Base-by-base conservation (phyloP, 2,113 vertebrate genomes). In the Cebidichthys violaceus region DNA sequence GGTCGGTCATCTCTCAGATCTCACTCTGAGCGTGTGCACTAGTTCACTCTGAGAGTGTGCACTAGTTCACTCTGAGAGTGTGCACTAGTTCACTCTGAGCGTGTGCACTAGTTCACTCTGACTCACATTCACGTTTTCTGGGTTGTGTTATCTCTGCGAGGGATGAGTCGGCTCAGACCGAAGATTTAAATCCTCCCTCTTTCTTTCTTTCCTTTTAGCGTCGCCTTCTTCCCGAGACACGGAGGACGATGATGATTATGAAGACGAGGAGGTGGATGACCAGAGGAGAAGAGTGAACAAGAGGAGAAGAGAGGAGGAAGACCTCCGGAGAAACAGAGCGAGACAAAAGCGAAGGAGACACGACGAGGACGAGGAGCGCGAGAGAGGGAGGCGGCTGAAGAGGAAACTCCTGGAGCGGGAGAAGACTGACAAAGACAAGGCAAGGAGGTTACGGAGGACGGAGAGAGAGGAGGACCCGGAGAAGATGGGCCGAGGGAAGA, bases 181-280 rank as follows among this genome's bases (percentile, higher is more conserved):
- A n/a, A 55, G 27, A 60, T 60, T 33, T 62, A 18, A 10, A 60
- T 9, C 59, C 59, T 33, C 41, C 39, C 33, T 7, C 11, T 41
- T 43, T 39, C 17, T 57, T 54, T 24, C 52, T 24, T 29, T 60
- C 20, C 52, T 55, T 74, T 68, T 37, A 94, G 94, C 54, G 27
- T 86, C 85, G 0, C 22, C 64, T 1, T 86, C 87, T 4, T 94
- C 96, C 3, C 96, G 95, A 93, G 96, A 97, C 79, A 96, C 96
- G 0, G 97, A 97, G 70, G 96, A 96, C 0, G 97, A 91, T 2
- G 88, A 93, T 0, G 85, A 90, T 0, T 72, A 89, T 1, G 88
- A 88, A 20, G 89, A 93, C 3, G 90, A 90, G 7, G 91, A 93
- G 17, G 86, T 90, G 1, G 83, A 87, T 0, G 82, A 75, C 15